These are phyloP conservation scores for Coregonus sp. DNA, from an alignment of 2,797 vertebrate genomes.

Conservation along the genomic window DNA sequence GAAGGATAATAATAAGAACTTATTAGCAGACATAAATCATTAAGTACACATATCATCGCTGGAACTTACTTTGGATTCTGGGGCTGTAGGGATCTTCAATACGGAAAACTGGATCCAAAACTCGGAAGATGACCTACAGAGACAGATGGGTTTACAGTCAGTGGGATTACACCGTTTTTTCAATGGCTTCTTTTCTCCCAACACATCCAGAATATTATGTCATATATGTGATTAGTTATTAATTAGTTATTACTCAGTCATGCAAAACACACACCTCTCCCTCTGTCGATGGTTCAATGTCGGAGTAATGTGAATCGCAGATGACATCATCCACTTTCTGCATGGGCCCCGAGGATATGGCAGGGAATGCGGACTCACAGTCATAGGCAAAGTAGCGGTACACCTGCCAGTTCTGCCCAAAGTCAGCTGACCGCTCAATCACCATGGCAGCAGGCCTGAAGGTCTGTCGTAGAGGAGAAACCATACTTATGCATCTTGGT, in stretches of 20 bases:
- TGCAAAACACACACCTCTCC: conserved; percentile 84
- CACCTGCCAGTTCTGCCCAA: conserved; percentile 89
- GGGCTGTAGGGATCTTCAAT: conserved; percentile 95
- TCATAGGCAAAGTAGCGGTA: conserved; percentile 97
- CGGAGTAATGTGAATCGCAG: conserved; percentile 94
- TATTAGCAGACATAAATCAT: neutral
- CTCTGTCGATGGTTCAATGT: conserved; percentile 95
- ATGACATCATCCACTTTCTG: conserved; percentile 94
- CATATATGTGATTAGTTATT: neutral
- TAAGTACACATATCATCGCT: neutral
- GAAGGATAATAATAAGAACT: neutral
- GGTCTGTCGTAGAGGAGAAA: conserved; percentile 71
- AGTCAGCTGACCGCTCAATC: conserved; percentile 94
- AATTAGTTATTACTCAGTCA: neutral
- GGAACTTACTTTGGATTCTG: conserved; percentile 88
- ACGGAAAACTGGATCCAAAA: conserved; percentile 91
- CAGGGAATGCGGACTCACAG: conserved; percentile 89
- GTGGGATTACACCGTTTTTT: neutral
- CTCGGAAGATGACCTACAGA: conserved; percentile 91
- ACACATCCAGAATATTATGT: neutral
- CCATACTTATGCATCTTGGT: neutral
- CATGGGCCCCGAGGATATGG: conserved; percentile 87
- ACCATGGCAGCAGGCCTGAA: conserved; percentile 95
- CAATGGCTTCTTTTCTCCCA: neutral
- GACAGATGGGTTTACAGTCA: neutral